A percentile compares a stretch with the other conserved stretches of the same genome.
Evolutionary conservation across 2,797 vertebrate species (phyloP).

Genomic region (Perdix hodgsoniae): DNA sequence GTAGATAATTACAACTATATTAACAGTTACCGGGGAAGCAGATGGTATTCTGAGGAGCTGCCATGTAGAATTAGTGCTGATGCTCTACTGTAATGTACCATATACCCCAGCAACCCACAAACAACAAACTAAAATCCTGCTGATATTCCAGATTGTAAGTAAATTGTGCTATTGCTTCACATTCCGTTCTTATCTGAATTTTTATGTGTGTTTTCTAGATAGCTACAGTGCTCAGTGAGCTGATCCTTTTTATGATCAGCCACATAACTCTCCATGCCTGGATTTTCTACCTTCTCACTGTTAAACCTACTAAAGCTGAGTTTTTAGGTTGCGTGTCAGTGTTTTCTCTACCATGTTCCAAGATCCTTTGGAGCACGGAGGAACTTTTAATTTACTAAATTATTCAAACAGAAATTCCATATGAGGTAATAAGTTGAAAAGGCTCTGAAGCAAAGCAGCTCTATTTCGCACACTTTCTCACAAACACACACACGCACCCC

Average conservation of each 20-base stretch:
- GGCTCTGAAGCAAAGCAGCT: background rate
- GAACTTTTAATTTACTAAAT: conserved; percentile 50
- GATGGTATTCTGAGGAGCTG: conserved; percentile 97
- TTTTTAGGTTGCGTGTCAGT: conserved; percentile 42
- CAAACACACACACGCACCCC: rapidly evolving
- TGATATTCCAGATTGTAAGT: conserved; percentile 86
- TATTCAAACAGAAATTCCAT: conserved; percentile 41
- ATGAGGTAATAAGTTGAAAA: conserved; percentile 32
- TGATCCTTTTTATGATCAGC: conserved; percentile 71
- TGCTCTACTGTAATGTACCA: conserved; percentile 91
- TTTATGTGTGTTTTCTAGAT: conserved; percentile 79
- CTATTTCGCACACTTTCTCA: background rate
- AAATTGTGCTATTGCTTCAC: conserved; percentile 82
- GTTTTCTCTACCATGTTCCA: conserved; percentile 26
- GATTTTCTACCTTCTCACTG: conserved; percentile 64
- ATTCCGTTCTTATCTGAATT: conserved; percentile 75
- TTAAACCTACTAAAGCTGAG: conserved; percentile 43
- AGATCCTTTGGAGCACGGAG: conserved; percentile 40
- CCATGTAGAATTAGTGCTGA: conserved; percentile 98
- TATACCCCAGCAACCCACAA: conserved; percentile 88
- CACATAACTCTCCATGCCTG: conserved; percentile 50
- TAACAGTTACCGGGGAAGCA: conserved; percentile 97
- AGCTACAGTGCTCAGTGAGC: conserved; percentile 75
- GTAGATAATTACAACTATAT: conserved; percentile 99
- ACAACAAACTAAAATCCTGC: conserved; percentile 82